Percentiles rank a stretch among this genome's conserved stretches.
These are phyloP conservation scores for Spongilla lacustris DNA, from an alignment of 37 sponge, comb jelly and placozoan species.

Conservation along the genomic window DNA sequence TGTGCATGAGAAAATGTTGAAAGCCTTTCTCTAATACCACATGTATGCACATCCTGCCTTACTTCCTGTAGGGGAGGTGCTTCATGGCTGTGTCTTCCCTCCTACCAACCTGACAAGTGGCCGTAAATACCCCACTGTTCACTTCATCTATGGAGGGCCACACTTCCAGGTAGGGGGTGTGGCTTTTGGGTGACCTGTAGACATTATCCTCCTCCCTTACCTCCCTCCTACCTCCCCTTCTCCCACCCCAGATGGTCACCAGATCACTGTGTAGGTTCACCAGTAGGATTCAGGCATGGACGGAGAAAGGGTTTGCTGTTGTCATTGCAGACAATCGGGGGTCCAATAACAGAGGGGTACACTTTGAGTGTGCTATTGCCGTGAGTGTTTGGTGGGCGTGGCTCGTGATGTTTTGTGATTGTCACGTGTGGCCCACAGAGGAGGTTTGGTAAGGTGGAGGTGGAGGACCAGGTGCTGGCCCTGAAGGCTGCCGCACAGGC, in stretches of 20 bases:
- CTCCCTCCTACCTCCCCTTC: neutral
- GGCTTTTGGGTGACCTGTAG: neutral
- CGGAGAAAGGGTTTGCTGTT: conserved; percentile 69
- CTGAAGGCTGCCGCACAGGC: conserved; percentile 54
- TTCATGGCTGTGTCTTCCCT: conserved; percentile 56
- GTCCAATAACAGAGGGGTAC: conserved; percentile 60
- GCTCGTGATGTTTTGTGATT: no score
- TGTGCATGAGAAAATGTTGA: neutral
- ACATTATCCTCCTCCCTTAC: no score
- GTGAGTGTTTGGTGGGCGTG: neutral
- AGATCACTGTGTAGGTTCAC: conserved; percentile 35
- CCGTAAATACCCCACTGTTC: conserved; percentile 69
- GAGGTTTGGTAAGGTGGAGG: conserved; percentile 56
- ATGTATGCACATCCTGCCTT: no score
- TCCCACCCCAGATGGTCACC: conserved; percentile 48
- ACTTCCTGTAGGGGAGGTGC: conserved; percentile 48
- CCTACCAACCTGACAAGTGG: conserved; percentile 35
- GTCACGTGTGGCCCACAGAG: conserved; percentile 7
- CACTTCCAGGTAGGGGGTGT: conserved; percentile 60
- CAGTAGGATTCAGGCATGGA: conserved; percentile 37
- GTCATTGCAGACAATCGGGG: conserved; percentile 83
- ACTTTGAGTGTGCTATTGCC: conserved; percentile 71
- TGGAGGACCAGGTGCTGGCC: conserved; percentile 81
- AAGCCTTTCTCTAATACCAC: no score
- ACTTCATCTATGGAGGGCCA: conserved; percentile 87